Evolutionary conservation across 2,113 vertebrate species (phyloP).

Genomic region (Bujurquina vittata): DNA sequence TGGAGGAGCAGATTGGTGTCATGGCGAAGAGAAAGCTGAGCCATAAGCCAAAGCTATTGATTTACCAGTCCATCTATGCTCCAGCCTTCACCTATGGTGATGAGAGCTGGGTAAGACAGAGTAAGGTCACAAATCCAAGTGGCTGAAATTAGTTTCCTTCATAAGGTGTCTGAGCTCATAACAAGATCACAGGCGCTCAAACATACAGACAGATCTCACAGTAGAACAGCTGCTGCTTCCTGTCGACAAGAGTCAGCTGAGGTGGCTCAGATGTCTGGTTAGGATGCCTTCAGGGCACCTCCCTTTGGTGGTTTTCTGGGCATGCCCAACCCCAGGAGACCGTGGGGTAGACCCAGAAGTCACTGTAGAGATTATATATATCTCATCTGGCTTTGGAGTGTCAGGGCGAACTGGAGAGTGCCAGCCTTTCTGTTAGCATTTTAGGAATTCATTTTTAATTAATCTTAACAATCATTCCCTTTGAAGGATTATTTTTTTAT

Average conservation of each 20-base stretch:
- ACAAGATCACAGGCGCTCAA: neutral
- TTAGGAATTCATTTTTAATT: too few species aligned
- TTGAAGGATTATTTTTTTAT: neutral
- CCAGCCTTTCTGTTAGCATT: neutral
- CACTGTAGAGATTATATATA: neutral
- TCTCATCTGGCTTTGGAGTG: neutral
- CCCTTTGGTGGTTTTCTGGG: neutral
- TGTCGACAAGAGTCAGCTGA: neutral
- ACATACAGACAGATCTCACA: neutral
- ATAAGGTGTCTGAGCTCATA: neutral
- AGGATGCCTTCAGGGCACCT: neutral
- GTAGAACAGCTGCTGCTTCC: neutral
- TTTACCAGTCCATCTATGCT: neutral
- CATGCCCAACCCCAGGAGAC: neutral
- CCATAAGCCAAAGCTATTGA: neutral
- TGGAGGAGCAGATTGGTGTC: neutral
- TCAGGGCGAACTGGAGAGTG: too few species aligned
- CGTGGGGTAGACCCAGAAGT: neutral
- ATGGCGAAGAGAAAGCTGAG: neutral
- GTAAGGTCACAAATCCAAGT: neutral
- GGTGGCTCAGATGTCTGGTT: neutral
- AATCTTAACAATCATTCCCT: neutral
- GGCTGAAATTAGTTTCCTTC: neutral
- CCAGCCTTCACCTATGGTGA: neutral
- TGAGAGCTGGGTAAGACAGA: neutral